These are phyloP conservation scores for Pedionomus torquatus DNA, from an alignment of 2,113 vertebrate genomes.

Conservation along the genomic window DNA sequence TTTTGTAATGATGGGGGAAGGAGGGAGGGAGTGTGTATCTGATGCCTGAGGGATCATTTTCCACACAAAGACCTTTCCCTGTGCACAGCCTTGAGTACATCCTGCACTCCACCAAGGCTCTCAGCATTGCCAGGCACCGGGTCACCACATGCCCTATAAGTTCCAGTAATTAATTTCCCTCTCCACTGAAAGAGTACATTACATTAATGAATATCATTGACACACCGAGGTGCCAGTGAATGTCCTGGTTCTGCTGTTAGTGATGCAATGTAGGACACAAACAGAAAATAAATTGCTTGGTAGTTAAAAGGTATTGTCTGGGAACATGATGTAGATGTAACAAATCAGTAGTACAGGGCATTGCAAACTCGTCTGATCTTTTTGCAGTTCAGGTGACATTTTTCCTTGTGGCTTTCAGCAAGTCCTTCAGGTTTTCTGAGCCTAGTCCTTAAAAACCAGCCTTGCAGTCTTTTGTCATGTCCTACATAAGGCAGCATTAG, in stretches of 20 bases:
- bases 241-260: constrained; percentile 4
- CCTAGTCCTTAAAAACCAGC: not conserved
- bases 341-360: not conserved
- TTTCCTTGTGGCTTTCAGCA: not conserved
- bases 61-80: not conserved
- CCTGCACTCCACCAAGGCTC: not conserved
- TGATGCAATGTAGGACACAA: not conserved
- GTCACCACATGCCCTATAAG: not conserved
- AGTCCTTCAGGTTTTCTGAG: constrained; percentile 10
- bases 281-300: not conserved
- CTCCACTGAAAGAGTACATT: not conserved
- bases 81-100: not conserved
- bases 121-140: not conserved
- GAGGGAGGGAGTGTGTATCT: not conserved
- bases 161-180: constrained; percentile 11
- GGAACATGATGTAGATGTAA: not conserved
- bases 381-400: not conserved
- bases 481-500: not conserved
- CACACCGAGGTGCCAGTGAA: not conserved
- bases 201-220: not conserved
- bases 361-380: not conserved
- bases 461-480: not conserved
- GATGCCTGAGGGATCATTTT: not conserved
- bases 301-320: not conserved
- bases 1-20: not conserved